phyloP scores from a whole-genome alignment of 1,140 invertebrate genomes.

The Drosophila mauritiana region DNA sequence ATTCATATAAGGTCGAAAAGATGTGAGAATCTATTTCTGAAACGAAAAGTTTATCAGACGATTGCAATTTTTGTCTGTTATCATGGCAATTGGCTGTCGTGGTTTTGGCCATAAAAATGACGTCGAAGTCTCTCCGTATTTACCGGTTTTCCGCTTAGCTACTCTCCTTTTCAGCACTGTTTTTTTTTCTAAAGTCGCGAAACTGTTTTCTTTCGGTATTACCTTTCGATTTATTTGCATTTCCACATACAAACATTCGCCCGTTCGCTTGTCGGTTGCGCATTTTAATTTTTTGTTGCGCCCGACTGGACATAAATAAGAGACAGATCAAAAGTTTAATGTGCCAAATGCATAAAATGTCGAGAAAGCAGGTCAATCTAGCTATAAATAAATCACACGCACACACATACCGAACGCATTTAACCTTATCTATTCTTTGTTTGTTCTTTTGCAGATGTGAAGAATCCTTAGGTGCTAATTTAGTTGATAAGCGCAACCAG shows the following conservation, averaged over 20 bases:
- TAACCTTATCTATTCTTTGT: conserved; percentile 30
- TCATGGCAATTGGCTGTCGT: not conserved
- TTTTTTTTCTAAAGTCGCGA: conserved; percentile 16
- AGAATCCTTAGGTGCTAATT: conserved; percentile 84
- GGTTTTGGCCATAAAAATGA: not conserved
- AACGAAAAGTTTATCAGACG: not conserved
- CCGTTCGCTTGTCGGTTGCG: conserved; percentile 12
- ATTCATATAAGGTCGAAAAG: too few species aligned
- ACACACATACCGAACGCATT: conserved; percentile 1
- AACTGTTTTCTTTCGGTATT: conserved; percentile 34
- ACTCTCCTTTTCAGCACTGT: not conserved
- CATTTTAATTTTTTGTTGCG: conserved; percentile 38
- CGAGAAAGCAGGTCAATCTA: conserved; percentile 31
- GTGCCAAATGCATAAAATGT: conserved; percentile 73
- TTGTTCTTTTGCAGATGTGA: conserved; percentile 76
- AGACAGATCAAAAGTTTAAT: conserved; percentile 67
- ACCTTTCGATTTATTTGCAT: conserved; percentile 46
- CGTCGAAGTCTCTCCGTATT: conserved; percentile 3
- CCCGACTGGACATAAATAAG: conserved; percentile 16
- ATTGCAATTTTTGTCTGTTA: not conserved
- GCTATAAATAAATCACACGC: conserved; percentile 25
- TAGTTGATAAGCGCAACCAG: conserved; percentile 80
- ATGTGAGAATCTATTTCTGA: not conserved
- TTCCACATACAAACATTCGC: conserved; percentile 19
- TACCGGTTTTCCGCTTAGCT: conserved; percentile 5